Evolutionary conservation across 2,888 invertebrate genomes (phyloP), one percentile per base, ranked within the genome.

Genomic region (Nomada goodeniana): DNA sequence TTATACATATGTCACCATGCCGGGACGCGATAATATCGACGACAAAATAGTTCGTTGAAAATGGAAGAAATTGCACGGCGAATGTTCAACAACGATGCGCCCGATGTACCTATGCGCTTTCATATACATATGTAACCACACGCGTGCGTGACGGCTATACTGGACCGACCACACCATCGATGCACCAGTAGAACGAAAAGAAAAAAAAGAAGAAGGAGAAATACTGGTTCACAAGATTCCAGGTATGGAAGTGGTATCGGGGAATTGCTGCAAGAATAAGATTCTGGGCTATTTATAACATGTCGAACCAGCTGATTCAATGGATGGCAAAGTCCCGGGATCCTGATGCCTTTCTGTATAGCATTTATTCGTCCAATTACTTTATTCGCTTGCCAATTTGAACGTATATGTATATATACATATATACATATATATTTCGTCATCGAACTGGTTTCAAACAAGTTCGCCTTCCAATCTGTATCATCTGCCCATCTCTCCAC

Each of bases 231-330:
- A 82, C 74, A 64, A 57, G 81, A 83, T 78, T 85, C 83, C 88
- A 81, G 83, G 76, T 87, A 88, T 88, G 87, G 88, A 88, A 88
- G 85, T 79, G 82, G 82, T 88, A 88, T 86, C 81, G 61, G 77
- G 71, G 83, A 81, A 81, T 81, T 83, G 73, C 72, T 71, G 76
- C 85, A 65, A 88, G 85, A 88, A 88, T 88, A 88, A 87, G 87
- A 79, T 87, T 76, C 80, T 74, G 57, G 44, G 86, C 90, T 90
- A 90, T 90, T 90, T 90, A 90, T 90, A 90, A 86, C 88, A 76
- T 70, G 82, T 57, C 79, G 82, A 78, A 71, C 85, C 83, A 84
- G 86, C 88, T 89, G 90, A 89, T 86, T 89, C 88, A 88, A 86
- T 89, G 78, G 82, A 77, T 75, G 78, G 44, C 44, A 73, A 44